Evolutionary conservation across 1,140 invertebrate species (phyloP), one percentile per base, ranked within the genome.

Genomic region (Drosophila prosaltans): DNA sequence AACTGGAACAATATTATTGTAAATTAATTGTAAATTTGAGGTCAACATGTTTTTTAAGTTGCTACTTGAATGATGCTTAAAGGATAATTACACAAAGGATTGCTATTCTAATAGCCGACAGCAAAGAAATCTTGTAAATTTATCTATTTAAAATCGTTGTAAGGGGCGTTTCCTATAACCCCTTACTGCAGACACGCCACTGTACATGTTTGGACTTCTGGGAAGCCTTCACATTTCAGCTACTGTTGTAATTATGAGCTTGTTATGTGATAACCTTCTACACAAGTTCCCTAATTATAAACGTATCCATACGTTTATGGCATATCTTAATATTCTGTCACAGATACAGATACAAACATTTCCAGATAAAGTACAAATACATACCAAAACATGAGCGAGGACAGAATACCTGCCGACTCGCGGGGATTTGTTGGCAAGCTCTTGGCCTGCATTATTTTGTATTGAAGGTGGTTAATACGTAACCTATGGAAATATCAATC

Each of bases 341-440:
- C 10, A 28, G n/a, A 58, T 57, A 24, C 8, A 67, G n/a, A 59
- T 24, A 58, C 30, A 59, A 57, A 40, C 54, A 21, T 51, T 62
- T 21, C 28, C 62, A 61, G 40, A 41, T 51, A 43, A 28, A 67
- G 40, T 16, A 41, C 26, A 10, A 60, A 39, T 28, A 65, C 84
- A 68, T 78, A 89, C 84, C 84, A 89, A 65, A 89, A 89, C 84
- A 89, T 89, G 9, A 89, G 48, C 6, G 85, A 45, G 24, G 84
- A 89, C 26, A 90, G 39, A 45, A 77, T 72, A 58, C 63, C 77
- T n/a, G 84, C 85, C 48, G 51, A 75, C 60, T 90, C 81, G 28
- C 84, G 80, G 6, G 84, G 84, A 79, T 89, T 89, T 7, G 66
- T 66, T 28, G 81, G 64, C 74, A 89, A 59, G 39, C 78, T 90